phyloP scores from a whole-genome alignment of 1,140 invertebrate species.

The Euwallacea similis region DNA sequence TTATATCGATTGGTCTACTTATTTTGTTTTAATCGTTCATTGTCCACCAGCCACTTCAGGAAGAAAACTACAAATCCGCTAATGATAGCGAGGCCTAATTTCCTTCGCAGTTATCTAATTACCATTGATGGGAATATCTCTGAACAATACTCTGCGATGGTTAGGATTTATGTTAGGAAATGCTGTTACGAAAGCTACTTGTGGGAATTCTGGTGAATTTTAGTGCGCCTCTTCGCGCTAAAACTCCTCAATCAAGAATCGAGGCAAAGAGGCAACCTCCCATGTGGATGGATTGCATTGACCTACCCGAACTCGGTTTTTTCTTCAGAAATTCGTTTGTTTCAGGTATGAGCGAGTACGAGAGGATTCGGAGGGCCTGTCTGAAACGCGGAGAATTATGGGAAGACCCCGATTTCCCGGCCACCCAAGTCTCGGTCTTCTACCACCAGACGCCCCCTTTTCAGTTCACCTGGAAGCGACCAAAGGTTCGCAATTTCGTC shows the following conservation, averaged over 20 bases:
- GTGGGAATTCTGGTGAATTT: neutral
- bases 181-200: neutral
- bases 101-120: no score
- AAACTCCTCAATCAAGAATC: neutral
- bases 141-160: neutral
- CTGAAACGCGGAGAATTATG: slow-evolving; percentile 80
- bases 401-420: slow-evolving; percentile 91
- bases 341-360: slow-evolving; percentile 69
- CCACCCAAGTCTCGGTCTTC: slow-evolving; percentile 84
- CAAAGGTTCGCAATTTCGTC: slow-evolving; percentile 64
- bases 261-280: neutral
- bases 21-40: no score
- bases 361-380: slow-evolving; percentile 78
- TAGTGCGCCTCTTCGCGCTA: neutral
- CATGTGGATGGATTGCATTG: neutral
- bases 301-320: neutral
- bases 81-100: no score
- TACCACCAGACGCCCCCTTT: slow-evolving; percentile 92
- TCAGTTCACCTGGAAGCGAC: slow-evolving; percentile 88
- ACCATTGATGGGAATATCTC: no score
- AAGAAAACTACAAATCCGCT: no score
- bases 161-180: neutral
- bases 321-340: neutral
- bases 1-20: no score
- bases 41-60: no score